A percentile compares a stretch with the other conserved stretches of the same genome.
These are phyloP conservation scores for Acromyrmex echinatior DNA, from an alignment of 1,140 invertebrate species.

Conservation along the genomic window DNA sequence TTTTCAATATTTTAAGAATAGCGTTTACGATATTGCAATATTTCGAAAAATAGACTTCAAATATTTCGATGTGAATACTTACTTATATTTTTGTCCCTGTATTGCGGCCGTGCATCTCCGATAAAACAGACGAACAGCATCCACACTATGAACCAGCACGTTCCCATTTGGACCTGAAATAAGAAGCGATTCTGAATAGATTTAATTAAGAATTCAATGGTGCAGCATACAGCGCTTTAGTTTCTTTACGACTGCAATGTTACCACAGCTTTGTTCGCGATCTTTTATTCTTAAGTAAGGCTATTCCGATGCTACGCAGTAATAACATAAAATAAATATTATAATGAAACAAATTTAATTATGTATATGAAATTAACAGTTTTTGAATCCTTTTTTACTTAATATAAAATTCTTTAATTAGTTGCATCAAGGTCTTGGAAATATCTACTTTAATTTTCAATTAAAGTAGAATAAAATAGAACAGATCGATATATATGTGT, in stretches of 20 bases:
- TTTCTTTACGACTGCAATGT: conserved; percentile 25
- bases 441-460: conserved; percentile 33
- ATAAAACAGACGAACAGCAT: conserved; percentile 68
- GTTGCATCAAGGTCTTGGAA: background rate
- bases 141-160: conserved; percentile 67
- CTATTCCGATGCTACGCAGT: background rate
- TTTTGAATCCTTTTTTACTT: no score
- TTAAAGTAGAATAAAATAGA: conserved; percentile 22
- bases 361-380: background rate
- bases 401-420: background rate
- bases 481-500: background rate
- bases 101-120: conserved; percentile 71
- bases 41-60: background rate
- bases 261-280: background rate
- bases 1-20: background rate
- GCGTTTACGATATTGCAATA: background rate
- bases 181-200: conserved; percentile 22
- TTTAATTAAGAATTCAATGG: conserved; percentile 50
- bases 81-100: conserved; percentile 80
- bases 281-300: background rate
- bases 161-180: conserved; percentile 73
- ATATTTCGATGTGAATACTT: conserved; percentile 57
- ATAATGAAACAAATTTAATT: conserved; percentile 11
- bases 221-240: background rate
- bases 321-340: conserved; percentile 6